Evolutionary conservation across 2,888 invertebrate genomes (phyloP).

Genomic region (Pristionchus fissidentatus): DNA sequence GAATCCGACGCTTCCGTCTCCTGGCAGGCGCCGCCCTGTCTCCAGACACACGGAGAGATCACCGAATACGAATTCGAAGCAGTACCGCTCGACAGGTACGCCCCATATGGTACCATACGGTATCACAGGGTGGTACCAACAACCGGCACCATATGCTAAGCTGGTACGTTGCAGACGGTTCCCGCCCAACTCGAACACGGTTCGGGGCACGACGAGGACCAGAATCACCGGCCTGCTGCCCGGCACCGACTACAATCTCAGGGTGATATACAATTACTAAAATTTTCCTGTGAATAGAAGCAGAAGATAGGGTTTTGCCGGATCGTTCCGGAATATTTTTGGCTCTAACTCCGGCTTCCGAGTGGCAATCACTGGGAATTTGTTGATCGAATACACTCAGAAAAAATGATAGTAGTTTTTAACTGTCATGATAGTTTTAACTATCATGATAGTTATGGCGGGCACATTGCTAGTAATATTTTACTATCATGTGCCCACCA

Average conservation of each 20-base stretch:
- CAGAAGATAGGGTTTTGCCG: too few relatives aligned
- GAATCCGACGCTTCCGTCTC: slow-evolving; percentile 59
- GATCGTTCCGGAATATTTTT: background rate
- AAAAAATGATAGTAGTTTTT: too few relatives aligned
- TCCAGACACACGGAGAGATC: slow-evolving; percentile 75
- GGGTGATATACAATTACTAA: too few relatives aligned
- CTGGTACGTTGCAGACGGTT: slow-evolving; percentile 58
- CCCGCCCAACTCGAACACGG: slow-evolving; percentile 61
- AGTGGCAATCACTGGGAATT: background rate
- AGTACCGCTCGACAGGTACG: slow-evolving; percentile 64
- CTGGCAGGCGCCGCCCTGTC: slow-evolving; percentile 75
- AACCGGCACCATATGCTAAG: slow-evolving; percentile 53
- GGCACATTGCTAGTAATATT: too few relatives aligned
- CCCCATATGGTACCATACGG: background rate
- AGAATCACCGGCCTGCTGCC: slow-evolving; percentile 71
- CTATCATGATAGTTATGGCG: too few relatives aligned
- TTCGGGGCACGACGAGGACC: slow-evolving; percentile 68
- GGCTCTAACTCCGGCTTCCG: background rate
- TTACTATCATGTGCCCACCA: too few relatives aligned
- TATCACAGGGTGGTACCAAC: background rate
- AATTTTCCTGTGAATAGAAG: too few relatives aligned
- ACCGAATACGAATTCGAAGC: slow-evolving; percentile 75
- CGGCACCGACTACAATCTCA: slow-evolving; percentile 71
- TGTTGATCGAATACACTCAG: background rate
- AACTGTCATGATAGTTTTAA: too few relatives aligned